Evolutionary conservation across 2,888 invertebrate genomes (phyloP).

Genomic region (Tanytarsus gracilentus): DNA sequence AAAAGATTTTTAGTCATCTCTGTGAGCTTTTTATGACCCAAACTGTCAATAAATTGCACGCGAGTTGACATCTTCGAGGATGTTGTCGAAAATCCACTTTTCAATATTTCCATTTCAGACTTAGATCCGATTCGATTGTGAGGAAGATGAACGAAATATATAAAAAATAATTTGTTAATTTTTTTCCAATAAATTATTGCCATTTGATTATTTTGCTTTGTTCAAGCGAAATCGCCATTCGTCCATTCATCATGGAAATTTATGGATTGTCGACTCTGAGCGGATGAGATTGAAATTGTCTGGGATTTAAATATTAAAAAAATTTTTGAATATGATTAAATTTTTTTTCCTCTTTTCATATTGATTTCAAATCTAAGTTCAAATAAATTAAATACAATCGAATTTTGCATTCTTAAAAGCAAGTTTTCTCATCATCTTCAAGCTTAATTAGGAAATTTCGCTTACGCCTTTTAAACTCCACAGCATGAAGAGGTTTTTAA

Average conservation of each 20-base stretch:
- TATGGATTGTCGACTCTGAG: slow-evolving; percentile 6
- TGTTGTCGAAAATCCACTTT: too few species aligned
- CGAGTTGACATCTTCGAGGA: too few species aligned
- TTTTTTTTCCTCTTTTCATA: not conserved
- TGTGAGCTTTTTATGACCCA: too few species aligned
- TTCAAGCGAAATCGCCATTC: slow-evolving; percentile 1
- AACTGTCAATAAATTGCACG: too few species aligned
- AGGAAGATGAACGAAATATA: too few species aligned
- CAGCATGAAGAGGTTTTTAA: not conserved
- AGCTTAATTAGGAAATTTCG: too few species aligned
- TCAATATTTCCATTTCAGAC: too few species aligned
- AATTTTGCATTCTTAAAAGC: too few species aligned
- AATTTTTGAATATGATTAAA: slow-evolving; percentile 13
- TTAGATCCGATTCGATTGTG: too few species aligned
- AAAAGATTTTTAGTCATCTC: too few species aligned
- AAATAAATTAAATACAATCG: not conserved
- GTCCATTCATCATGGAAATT: slow-evolving; percentile 23
- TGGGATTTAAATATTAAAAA: not conserved
- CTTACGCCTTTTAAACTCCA: too few species aligned
- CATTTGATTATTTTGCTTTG: slow-evolving; percentile 2
- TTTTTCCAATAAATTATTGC: slow-evolving; percentile 10
- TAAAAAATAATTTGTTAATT: not conserved
- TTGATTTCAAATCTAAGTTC: not conserved
- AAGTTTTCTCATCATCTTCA: too few species aligned
- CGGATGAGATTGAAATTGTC: not conserved